Evolutionary conservation across 1,140 invertebrate species (phyloP).

Genomic region (Leptopilina clavipes): DNA sequence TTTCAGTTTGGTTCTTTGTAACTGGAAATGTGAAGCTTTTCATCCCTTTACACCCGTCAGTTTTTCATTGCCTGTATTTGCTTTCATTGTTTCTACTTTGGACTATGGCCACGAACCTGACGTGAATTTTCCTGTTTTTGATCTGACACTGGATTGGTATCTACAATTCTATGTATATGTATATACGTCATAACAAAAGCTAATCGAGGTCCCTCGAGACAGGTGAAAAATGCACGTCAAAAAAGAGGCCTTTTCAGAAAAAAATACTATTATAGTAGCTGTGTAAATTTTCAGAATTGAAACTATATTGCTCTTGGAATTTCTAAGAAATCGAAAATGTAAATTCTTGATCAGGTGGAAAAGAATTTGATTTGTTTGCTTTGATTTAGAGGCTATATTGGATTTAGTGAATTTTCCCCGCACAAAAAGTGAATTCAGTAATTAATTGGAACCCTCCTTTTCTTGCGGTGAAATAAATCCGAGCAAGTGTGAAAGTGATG

Average conservation of each 20-base stretch:
- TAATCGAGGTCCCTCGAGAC: constrained; percentile 16
- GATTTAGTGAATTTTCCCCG: neutral
- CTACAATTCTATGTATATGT: neutral
- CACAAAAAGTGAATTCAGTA: neutral
- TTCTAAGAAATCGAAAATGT: no score
- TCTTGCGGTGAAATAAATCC: neutral
- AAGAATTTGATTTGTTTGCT: no score
- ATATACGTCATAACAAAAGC: neutral
- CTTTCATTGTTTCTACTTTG: constrained; percentile 33
- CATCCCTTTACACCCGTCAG: constrained; percentile 23
- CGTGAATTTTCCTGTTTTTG: neutral
- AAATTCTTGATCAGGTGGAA: no score
- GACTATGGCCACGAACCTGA: constrained; percentile 25
- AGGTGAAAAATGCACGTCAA: constrained; percentile 5
- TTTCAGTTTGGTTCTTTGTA: constrained; percentile 30
- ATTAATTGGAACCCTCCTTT: neutral
- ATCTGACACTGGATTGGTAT: constrained; percentile 31
- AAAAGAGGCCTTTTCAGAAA: neutral
- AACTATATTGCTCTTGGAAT: no score
- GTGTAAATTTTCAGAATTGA: no score
- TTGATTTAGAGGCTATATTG: no score
- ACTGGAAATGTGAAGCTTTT: constrained; percentile 18
- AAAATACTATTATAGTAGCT: no score
- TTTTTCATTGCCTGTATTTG: constrained; percentile 31
- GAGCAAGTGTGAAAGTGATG: neutral